These are phyloP conservation scores for Meta bourneti DNA, from an alignment of 2,888 invertebrate genomes.

Conservation along the genomic window DNA sequence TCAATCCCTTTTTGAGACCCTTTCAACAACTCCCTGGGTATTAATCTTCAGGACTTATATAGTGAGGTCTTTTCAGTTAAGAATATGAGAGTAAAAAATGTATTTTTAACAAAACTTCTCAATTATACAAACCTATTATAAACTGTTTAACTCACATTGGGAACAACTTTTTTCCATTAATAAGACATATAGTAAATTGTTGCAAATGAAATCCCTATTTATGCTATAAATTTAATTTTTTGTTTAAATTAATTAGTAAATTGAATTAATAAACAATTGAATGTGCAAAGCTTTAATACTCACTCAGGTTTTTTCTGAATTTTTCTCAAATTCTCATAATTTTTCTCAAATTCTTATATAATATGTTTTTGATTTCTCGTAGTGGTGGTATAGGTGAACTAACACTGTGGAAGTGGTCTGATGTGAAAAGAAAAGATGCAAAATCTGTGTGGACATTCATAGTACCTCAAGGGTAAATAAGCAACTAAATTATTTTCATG, in stretches of 20 bases:
- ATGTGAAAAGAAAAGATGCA: constrained; percentile 83
- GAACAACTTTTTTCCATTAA: too few species aligned
- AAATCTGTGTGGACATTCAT: constrained; percentile 79
- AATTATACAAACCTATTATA: too few species aligned
- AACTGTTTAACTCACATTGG: too few species aligned
- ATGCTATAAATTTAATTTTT: background rate
- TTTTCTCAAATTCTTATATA: background rate
- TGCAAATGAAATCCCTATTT: background rate
- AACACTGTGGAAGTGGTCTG: constrained; percentile 88
- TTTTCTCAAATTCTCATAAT: background rate
- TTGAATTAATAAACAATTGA: background rate
- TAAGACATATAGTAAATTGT: background rate
- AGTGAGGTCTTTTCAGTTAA: too few species aligned
- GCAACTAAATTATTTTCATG: constrained; percentile 55
- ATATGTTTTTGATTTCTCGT: background rate
- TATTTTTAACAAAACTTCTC: too few species aligned
- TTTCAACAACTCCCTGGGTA: too few species aligned
- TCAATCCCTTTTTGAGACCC: too few species aligned
- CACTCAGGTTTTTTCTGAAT: background rate
- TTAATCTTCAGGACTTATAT: too few species aligned
- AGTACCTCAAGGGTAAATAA: constrained; percentile 79
- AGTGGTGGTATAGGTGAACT: constrained; percentile 88
- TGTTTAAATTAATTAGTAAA: background rate
- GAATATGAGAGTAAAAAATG: too few species aligned
- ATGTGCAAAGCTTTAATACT: background rate